Percentiles rank a stretch among this genome's conserved stretches.
These are phyloP conservation scores for Lacerta viridis DNA, from an alignment of 2,797 vertebrate species.

Conservation along the genomic window DNA sequence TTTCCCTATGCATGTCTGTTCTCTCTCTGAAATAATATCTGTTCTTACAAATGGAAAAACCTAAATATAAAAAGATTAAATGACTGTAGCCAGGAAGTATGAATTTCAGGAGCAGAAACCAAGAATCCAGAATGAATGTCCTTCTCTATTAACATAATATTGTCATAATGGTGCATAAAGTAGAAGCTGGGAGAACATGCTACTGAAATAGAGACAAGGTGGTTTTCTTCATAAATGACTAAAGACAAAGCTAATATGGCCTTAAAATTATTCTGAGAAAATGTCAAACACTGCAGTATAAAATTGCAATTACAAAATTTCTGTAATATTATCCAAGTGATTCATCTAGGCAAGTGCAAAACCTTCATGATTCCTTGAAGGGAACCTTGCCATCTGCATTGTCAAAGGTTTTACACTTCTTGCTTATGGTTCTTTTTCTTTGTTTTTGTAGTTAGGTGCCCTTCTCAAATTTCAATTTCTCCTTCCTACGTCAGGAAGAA, in stretches of 20 bases:
- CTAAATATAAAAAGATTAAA: not conserved
- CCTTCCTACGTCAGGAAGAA: not conserved
- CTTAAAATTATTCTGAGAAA: not conserved
- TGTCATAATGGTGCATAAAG: not conserved
- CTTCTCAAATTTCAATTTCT: not conserved
- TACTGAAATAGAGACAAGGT: not conserved
- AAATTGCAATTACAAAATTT: not conserved
- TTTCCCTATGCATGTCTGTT: not conserved
- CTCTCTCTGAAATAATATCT: not conserved
- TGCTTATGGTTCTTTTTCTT: not conserved
- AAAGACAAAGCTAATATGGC: not conserved
- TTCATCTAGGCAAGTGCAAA: not conserved
- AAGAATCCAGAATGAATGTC: not conserved
- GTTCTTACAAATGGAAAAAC: not conserved
- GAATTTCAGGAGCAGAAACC: not conserved
- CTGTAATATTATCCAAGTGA: not conserved
- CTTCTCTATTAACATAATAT: not conserved
- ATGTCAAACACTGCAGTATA: not conserved
- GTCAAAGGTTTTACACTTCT: not conserved
- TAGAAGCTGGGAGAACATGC: conserved; percentile 3
- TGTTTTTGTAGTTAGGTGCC: not conserved
- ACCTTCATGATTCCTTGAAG: too few relatives aligned
- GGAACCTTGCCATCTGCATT: not conserved
- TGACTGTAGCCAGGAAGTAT: not conserved
- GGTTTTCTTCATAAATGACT: not conserved